A percentile compares a stretch with the other conserved stretches of the same genome.
These are phyloP conservation scores for Myripristis murdjan DNA, from an alignment of 2,797 vertebrate genomes.

Conservation along the genomic window DNA sequence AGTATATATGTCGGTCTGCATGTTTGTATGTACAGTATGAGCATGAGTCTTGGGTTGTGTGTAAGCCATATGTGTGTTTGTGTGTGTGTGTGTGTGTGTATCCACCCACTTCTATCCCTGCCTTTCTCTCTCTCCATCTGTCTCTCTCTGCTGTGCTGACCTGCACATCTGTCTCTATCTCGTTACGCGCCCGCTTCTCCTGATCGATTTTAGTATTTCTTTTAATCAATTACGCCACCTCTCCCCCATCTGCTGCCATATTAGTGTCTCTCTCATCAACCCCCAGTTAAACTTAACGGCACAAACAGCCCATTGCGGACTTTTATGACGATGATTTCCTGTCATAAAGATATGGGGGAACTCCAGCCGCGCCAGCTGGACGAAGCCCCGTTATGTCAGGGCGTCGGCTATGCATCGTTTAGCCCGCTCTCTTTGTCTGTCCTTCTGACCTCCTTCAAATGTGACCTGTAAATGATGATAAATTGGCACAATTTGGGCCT, in stretches of 20 bases:
- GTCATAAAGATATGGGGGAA: constrained; percentile 62
- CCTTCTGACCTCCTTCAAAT: constrained; percentile 16
- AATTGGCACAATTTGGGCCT: too few species aligned
- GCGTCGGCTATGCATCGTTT: constrained; percentile 7
- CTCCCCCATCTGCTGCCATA: constrained; percentile 76
- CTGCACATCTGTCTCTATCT: constrained; percentile 79
- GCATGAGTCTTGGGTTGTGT: too few species aligned
- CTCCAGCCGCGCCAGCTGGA: constrained; percentile 51
- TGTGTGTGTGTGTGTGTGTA: constrained; percentile 17
- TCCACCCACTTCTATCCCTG: constrained; percentile 31
- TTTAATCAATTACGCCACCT: constrained; percentile 79
- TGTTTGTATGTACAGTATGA: not conserved
- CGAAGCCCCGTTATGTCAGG: constrained; percentile 9
- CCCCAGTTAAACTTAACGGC: constrained; percentile 73
- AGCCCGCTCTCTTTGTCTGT: constrained; percentile 17
- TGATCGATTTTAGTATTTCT: constrained; percentile 82
- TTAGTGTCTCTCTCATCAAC: constrained; percentile 76
- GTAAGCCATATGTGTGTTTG: not conserved
- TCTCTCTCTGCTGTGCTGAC: constrained; percentile 62
- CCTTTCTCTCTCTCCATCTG: constrained; percentile 47
- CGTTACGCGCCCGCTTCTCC: constrained; percentile 64
- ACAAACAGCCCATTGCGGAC: constrained; percentile 58
- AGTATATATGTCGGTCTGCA: not conserved
- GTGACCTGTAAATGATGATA: not conserved
- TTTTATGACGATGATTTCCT: constrained; percentile 69